Conservation (phyloP, 2,888 invertebrate genomes). For the Oligia latruncula region DNA sequence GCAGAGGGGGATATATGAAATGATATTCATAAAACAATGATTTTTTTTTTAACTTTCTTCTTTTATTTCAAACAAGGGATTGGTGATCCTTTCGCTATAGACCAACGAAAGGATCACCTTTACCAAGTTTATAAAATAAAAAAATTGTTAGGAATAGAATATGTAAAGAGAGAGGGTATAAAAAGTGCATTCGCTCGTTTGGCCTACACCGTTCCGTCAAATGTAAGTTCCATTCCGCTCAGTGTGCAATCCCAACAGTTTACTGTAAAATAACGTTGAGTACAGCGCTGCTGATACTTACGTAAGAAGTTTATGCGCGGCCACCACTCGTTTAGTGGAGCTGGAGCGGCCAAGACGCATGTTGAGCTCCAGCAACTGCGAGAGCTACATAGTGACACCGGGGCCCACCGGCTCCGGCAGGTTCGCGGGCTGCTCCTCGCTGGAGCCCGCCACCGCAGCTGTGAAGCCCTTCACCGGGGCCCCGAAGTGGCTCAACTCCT, state of each 20-base stretch:
- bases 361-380: conserved; percentile 3
- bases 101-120: background rate
- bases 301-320: background rate
- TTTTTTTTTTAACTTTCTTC: too few relatives aligned
- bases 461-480: background rate
- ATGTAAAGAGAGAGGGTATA: background rate
- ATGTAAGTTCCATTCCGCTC: background rate
- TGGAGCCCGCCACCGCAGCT: background rate
- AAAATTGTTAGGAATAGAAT: background rate
- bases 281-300: conserved; percentile 1
- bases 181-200: background rate
- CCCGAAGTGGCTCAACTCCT: conserved; percentile 2
- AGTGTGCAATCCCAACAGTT: background rate
- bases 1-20: background rate
- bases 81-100: background rate
- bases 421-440: background rate
- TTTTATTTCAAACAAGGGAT: background rate
- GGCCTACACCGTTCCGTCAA: background rate
- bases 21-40: background rate
- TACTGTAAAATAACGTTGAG: background rate
- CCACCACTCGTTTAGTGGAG: background rate
- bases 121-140: too few relatives aligned
- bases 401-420: background rate
- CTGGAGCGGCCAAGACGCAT: background rate
- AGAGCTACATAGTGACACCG: conserved; percentile 17